Evolutionary conservation across 2,888 invertebrate genomes (phyloP).

Genomic region (Xestia rhomboidea): DNA sequence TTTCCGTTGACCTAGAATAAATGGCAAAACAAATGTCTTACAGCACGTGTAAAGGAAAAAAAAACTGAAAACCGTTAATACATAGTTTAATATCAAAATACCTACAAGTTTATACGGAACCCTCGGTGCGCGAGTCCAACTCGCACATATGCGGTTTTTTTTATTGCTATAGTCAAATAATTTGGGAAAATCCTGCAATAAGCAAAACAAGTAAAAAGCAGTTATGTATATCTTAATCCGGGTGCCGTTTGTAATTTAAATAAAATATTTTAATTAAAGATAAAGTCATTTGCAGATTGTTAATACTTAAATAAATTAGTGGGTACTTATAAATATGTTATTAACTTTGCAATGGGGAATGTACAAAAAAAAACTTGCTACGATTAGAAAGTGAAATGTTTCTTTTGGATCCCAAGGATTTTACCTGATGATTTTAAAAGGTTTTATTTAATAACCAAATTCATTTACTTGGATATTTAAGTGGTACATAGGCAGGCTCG

Average conservation of each 20-base stretch:
- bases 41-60: too few relatives aligned
- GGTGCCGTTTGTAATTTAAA: constrained; percentile 39
- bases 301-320: background rate
- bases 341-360: constrained; percentile 1
- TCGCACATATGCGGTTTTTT: background rate
- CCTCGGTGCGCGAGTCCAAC: too few relatives aligned
- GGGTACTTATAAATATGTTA: background rate
- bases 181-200: constrained; percentile 54
- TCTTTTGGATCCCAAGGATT: background rate
- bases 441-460: too few relatives aligned
- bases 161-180: background rate
- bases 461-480: too few relatives aligned
- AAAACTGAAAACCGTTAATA: too few relatives aligned
- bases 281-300: constrained; percentile 12
- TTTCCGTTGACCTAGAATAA: too few relatives aligned
- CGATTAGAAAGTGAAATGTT: background rate
- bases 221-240: constrained; percentile 44
- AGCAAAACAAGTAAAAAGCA: constrained; percentile 20
- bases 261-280: constrained; percentile 15
- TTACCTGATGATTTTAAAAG: background rate
- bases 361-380: background rate
- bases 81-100: too few relatives aligned
- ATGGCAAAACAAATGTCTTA: too few relatives aligned
- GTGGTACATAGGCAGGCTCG: background rate
- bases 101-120: too few relatives aligned